These are phyloP conservation scores for Tenualosa ilisha DNA, from an alignment of 2,797 vertebrate species.

Conservation along the genomic window DNA sequence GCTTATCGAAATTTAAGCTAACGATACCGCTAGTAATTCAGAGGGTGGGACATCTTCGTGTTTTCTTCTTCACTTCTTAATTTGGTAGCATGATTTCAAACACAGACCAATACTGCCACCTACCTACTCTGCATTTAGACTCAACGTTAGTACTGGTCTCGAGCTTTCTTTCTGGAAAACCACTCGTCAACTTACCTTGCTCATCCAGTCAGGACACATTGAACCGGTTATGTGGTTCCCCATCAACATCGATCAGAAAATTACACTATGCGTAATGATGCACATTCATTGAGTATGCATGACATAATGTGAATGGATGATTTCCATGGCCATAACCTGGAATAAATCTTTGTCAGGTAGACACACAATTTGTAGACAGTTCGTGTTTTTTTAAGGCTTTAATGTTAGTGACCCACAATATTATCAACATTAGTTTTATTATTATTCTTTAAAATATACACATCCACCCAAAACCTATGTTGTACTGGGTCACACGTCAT, in stretches of 20 bases:
- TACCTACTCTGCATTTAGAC: background rate
- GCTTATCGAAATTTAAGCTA: background rate
- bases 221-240: too few species aligned
- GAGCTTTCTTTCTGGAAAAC: too few species aligned
- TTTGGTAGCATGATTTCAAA: background rate
- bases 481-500: background rate
- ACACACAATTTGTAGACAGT: background rate
- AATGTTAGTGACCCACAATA: background rate
- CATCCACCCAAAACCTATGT: background rate
- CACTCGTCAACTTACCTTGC: too few species aligned
- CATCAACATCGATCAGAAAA: too few species aligned
- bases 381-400: background rate
- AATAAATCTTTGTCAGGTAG: background rate
- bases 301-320: background rate
- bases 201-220: too few species aligned
- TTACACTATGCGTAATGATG: too few species aligned
- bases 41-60: conserved; percentile 20
- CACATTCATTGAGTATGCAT: too few species aligned
- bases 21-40: background rate
- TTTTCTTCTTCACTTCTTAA: conserved; percentile 6
- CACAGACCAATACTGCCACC: conserved; percentile 21
- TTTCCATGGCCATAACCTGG: background rate
- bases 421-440: background rate
- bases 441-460: background rate
- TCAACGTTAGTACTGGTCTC: too few species aligned